phyloP scores from a whole-genome alignment of 1,140 invertebrate species.

The Lasioglossum albipes region DNA sequence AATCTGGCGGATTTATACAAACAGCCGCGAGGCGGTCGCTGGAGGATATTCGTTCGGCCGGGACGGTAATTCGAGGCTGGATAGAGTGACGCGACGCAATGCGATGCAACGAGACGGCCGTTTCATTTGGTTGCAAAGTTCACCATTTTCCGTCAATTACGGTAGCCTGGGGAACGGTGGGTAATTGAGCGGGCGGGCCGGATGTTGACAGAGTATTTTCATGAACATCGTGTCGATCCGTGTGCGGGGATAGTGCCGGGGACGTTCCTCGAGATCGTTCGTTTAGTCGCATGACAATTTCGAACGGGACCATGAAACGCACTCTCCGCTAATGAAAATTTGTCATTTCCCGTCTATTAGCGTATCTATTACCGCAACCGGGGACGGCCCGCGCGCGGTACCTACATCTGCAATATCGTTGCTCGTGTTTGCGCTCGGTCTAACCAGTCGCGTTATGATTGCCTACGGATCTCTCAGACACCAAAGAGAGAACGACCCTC shows the following conservation, averaged over 20 bases:
- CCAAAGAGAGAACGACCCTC: not conserved
- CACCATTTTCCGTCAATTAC: not conserved
- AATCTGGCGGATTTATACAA: conserved; percentile 24
- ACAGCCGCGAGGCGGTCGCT: not conserved
- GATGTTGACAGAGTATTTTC: conserved; percentile 1
- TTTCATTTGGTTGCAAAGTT: not conserved
- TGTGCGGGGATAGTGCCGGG: not conserved
- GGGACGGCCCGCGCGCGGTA: not conserved
- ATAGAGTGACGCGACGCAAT: too few species aligned
- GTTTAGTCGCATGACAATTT: not conserved
- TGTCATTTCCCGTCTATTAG: conserved; percentile 4
- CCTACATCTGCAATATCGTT: conserved; percentile 3
- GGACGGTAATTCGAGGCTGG: not conserved
- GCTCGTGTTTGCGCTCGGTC: conserved; percentile 6
- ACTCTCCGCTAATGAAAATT: conserved; percentile 12
- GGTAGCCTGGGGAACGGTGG: not conserved
- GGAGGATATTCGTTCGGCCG: not conserved
- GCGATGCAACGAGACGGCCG: too few species aligned
- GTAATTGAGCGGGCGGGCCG: not conserved
- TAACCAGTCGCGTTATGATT: not conserved
- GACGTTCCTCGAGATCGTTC: not conserved
- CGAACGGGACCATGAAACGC: not conserved
- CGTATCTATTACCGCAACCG: conserved; percentile 5
- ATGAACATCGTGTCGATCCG: not conserved
- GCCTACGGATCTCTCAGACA: conserved; percentile 1